Evolutionary conservation across 1,140 invertebrate genomes (phyloP), one percentile per base, ranked within the genome.

Genomic region (Drosophila tsacasi): DNA sequence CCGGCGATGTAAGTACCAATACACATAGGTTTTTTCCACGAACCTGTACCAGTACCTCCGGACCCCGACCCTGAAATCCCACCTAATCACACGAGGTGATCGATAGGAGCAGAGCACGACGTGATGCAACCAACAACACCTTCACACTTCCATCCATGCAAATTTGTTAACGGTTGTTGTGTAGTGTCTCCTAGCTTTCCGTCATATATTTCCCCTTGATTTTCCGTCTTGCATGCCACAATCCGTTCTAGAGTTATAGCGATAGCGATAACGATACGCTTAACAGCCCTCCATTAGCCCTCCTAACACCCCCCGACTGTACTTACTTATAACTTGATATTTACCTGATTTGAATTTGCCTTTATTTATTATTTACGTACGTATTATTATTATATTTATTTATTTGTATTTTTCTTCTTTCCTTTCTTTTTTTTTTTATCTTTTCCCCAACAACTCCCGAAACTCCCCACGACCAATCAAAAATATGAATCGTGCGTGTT

Each of bases 391-490:
- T 46, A 46, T 35, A 68, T 44, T 40, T 80, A 79, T 63, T 71
- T 60, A 71, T 57, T 84, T 85, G 35, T 78, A 69, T 78, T 62
- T 81, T 59, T 72, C 71, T 61, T 77, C 71, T 84, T 47, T 82
- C 42, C 65, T 58, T 72, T 62, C 65, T 63, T 69, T 67, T 76
- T 58, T 63, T 69, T 67, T 76, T 58, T 79, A 46, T 65, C 49
- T 71, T 58, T 78, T 57, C 44, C 55, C 49, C 23, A 17, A 49
- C 46, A 49, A 25, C 7, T 5, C 15, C 46, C 23, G 4, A 44
- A 44, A 19, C 25, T 39, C 19, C 9, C 44, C 13, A 49, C 35
- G 13, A 37, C 13, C 12, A n/a, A 52, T 40, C 21, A n/a, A 62
- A 44, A 46, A 13, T 9, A 13, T 4, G 9, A 44, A 71, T 54